Percentiles rank a stretch among this genome's conserved stretches.
Evolutionary conservation across 2,113 vertebrate species (phyloP).

Genomic region (human): GRCh38 chr17:62943501-62944000

Average conservation of each 20-base stretch:
- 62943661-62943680: constrained; percentile 52
- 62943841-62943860: neutral
- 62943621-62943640: constrained; percentile 55
- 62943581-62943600: constrained; percentile 43
- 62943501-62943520: constrained; percentile 8
- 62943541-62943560: neutral
- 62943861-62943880: constrained; percentile 36
- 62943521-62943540: neutral
- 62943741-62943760: neutral
- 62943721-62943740: neutral
- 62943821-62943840: neutral
- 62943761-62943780: neutral
- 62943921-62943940: neutral
- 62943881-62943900: neutral
- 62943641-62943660: constrained; percentile 40
- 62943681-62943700: constrained; percentile 26
- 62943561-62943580: neutral
- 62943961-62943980: constrained; percentile 31
- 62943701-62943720: constrained; percentile 16
- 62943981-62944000: neutral
- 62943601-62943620: neutral
- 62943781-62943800: neutral
- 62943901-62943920: neutral
- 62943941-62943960: neutral
- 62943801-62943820: constrained; percentile 6